phyloP scores from a whole-genome alignment of 2,797 vertebrate genomes.

The Spatula versicolor region DNA sequence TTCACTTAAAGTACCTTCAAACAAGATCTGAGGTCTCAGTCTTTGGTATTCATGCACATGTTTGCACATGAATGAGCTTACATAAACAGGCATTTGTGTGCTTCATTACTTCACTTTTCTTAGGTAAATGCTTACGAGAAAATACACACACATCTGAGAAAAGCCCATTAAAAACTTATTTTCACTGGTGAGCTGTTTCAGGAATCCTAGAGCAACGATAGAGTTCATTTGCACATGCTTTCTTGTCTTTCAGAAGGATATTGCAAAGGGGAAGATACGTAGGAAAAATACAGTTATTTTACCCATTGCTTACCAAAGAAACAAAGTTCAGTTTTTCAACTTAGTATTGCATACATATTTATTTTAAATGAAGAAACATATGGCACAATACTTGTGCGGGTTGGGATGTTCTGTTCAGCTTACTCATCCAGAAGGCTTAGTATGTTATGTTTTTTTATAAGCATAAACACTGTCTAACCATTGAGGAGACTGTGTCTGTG shows the following conservation, averaged over 20 bases:
- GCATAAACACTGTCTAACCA: not conserved
- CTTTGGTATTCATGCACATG: not conserved
- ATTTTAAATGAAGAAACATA: not conserved
- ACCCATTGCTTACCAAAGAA: not conserved
- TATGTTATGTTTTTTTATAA: not conserved
- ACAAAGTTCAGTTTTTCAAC: not conserved
- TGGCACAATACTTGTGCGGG: not conserved
- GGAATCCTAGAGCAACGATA: not conserved
- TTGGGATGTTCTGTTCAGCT: conserved; percentile 25
- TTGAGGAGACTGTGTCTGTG: not conserved
- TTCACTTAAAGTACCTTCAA: not conserved
- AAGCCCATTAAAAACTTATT: not conserved
- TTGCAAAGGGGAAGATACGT: not conserved
- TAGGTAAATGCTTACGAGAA: conserved; percentile 38
- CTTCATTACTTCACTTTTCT: conserved; percentile 46
- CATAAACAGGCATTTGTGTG: conserved; percentile 8
- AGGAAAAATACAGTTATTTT: not conserved
- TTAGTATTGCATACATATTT: not conserved
- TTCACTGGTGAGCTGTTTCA: not conserved
- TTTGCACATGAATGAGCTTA: conserved; percentile 52
- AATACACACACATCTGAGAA: not conserved
- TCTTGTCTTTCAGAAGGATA: not conserved
- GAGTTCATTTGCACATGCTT: not conserved
- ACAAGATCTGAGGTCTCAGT: not conserved
- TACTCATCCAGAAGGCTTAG: conserved; percentile 20